These are phyloP conservation scores for Thecocarcelia acutangulata DNA, from an alignment of 2,888 invertebrate species.

Conservation along the genomic window DNA sequence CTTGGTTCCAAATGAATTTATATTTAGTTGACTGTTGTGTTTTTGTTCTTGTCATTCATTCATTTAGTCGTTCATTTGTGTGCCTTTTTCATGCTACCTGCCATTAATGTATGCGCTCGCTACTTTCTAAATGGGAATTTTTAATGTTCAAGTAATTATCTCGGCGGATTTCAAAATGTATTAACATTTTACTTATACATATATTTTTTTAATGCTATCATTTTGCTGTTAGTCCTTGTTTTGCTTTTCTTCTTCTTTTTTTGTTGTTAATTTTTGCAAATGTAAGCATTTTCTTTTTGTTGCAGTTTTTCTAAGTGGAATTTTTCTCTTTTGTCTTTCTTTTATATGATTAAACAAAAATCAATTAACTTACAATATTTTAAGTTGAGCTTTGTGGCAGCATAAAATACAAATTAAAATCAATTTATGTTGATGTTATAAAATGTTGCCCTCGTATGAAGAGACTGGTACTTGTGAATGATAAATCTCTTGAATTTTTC, in stretches of 20 bases:
- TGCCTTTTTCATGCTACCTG: conserved; percentile 1
- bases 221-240: conserved; percentile 31
- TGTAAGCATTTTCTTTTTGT: conserved; percentile 20
- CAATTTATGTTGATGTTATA: conserved; percentile 9
- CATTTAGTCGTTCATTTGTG: conserved; percentile 3
- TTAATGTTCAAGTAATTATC: conserved; percentile 65
- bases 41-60: conserved; percentile 11
- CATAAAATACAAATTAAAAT: conserved; percentile 11
- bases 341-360: conserved; percentile 15
- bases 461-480: conserved; percentile 29
- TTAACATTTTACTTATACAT: conserved; percentile 59
- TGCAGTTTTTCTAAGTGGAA: conserved; percentile 4
- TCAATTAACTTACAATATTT: conserved; percentile 48
- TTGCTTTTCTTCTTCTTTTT: background rate
- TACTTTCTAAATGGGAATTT: conserved; percentile 62
- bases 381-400: conserved; percentile 14
- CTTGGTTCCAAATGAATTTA: conserved; percentile 33
- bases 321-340: background rate
- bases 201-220: conserved; percentile 7
- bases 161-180: conserved; percentile 56
- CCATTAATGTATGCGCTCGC: conserved; percentile 30
- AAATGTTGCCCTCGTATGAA: conserved; percentile 11
- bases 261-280: conserved; percentile 1
- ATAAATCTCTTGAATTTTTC: conserved; percentile 39
- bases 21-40: conserved; percentile 34